Evolutionary conservation across 1,140 invertebrate genomes (phyloP), one percentile per base, ranked within the genome.

Genomic region (Apis florea): DNA sequence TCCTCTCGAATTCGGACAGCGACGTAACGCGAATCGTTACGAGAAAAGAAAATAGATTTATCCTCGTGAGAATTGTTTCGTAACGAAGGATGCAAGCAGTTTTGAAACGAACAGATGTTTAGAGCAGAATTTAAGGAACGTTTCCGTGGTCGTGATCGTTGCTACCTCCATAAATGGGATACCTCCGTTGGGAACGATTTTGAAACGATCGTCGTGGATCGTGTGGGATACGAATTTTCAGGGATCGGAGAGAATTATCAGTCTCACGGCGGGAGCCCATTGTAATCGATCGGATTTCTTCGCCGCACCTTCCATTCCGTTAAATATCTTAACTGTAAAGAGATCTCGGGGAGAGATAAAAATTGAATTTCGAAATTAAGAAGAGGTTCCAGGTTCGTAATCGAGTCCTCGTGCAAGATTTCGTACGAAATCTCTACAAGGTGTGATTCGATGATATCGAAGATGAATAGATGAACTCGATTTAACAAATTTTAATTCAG

Each of bases 311-410:
- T 19, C 17, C n/a, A 69, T 51, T 24, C 47, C 2, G n/a, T 47
- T n/a, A 24, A 68, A 51, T 15, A 15, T 68, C 47, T n/a, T 24
- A 51, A 24, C 47, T n/a, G 17, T 24, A n/a, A n/a, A 6, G 21
- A 47, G 15, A 69, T 24, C 49, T 70, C 24, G 49, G 10, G 15
- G n/a, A 10, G 19, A 9, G 6, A 26, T 59, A 58, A 56, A 47
- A 59, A 72, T 59, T 56, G 21, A 47, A 72, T 72, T 72, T 47
- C 12, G 63, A 47, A 70, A 70, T 70, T 70, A 53, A 53, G 49
- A 51, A n/a, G 26, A 10, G n/a, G 47, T 15, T 9, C 47, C 40
- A 21, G 4, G 53, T 66, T 17, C 6, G 3, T 26, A 21, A 13
- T 24, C 5, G 26, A 40, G 8, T 63, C 12, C 64, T 56, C 24